These are phyloP conservation scores for Onychomys torridus DNA, from an alignment of 2,797 vertebrate species.

Conservation along the genomic window DNA sequence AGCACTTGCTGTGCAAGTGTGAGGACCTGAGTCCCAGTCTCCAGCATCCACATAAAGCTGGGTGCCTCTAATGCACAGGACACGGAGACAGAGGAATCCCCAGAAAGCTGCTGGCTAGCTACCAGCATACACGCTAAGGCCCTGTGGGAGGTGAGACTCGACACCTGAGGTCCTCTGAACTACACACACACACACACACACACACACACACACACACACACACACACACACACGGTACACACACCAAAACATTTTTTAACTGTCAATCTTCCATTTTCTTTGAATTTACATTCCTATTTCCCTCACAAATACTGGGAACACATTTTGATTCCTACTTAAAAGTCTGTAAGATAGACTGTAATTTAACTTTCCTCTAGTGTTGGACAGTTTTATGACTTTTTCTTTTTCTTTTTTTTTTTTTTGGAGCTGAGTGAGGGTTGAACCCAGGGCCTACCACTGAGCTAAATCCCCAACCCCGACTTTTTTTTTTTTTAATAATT, in stretches of 20 bases:
- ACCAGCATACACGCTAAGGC: not conserved
- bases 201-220: too few species aligned
- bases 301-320: not conserved
- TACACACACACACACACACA: not conserved
- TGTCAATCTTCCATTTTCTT: not conserved
- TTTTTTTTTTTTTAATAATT: slow-evolving; percentile 15
- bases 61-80: not conserved
- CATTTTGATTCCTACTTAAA: not conserved
- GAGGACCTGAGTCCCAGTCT: not conserved
- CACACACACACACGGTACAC: not conserved
- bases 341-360: not conserved
- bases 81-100: not conserved
- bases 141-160: not conserved
- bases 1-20: not conserved
- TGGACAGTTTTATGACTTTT: not conserved
- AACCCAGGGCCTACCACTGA: too few species aligned
- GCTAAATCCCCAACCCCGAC: too few species aligned
- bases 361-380: not conserved
- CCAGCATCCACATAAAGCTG: not conserved
- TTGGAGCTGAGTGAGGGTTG: too few species aligned
- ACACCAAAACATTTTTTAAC: not conserved
- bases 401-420: not conserved
- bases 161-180: not conserved
- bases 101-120: not conserved
- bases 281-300: not conserved